Conservation (phyloP, 2,888 invertebrate species). For the Cephonodes hylas region DNA sequence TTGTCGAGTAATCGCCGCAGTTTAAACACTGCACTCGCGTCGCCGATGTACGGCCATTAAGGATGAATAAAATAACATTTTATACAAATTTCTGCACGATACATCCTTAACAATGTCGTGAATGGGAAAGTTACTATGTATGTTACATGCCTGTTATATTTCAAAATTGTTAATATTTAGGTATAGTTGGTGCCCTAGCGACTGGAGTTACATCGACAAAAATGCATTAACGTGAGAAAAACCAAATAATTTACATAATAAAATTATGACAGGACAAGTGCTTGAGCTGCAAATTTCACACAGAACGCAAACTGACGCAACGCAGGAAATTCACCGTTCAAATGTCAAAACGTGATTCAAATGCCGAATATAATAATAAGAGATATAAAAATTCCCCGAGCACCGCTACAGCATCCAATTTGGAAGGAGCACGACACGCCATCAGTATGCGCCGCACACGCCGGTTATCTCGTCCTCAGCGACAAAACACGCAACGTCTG, state of each 20-base stretch:
- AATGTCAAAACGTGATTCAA: slow-evolving; percentile 6
- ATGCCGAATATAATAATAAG: neutral
- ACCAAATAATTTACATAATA: no score
- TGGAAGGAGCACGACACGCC: slow-evolving; percentile 1
- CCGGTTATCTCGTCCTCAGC: neutral
- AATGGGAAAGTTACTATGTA: no score
- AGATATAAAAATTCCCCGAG: neutral
- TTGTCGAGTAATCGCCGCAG: neutral
- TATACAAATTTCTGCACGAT: no score
- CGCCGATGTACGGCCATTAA: no score
- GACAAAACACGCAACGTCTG: neutral
- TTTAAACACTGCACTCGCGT: neutral
- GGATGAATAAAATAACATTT: no score
- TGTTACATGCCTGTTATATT: no score
- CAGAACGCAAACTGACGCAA: neutral
- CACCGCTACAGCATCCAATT: slow-evolving; percentile 5
- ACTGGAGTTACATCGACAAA: no score
- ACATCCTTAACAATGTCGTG: no score
- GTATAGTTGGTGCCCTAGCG: no score
- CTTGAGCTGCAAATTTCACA: neutral
- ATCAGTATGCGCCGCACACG: neutral
- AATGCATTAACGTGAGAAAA: no score
- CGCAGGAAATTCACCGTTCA: slow-evolving; percentile 5
- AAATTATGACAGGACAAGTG: neutral
- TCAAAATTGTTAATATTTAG: no score